Evolutionary conservation across 2,113 vertebrate species (phyloP).

Genomic region (Taxidea taxus): DNA sequence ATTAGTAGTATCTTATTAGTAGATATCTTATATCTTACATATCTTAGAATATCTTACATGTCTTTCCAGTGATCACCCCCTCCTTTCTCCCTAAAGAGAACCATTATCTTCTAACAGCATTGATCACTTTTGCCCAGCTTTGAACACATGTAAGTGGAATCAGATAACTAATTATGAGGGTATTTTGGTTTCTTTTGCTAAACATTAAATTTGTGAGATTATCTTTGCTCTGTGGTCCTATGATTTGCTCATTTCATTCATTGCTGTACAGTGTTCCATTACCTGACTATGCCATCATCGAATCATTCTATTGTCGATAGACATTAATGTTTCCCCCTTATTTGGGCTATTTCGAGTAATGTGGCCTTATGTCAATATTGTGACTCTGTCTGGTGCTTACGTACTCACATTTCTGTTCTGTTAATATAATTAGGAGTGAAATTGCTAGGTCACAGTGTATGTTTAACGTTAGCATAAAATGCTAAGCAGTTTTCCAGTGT

Average conservation of each 20-base stretch:
- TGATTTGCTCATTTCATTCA: constrained; percentile 11
- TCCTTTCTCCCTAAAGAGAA: background rate
- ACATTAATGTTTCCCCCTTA: background rate
- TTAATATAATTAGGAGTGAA: constrained; percentile 26
- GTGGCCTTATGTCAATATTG: background rate
- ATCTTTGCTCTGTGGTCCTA: background rate
- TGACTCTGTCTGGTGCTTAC: constrained; percentile 8
- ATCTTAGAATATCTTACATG: background rate
- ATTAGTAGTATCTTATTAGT: background rate
- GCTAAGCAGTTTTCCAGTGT: background rate
- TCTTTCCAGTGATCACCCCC: background rate
- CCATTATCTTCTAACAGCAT: background rate
- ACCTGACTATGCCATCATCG: background rate
- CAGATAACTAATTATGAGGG: background rate
- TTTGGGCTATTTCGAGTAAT: constrained; percentile 28
- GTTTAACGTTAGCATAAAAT: constrained; percentile 44
- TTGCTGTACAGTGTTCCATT: background rate
- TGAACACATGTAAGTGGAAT: background rate
- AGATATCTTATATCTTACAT: no score
- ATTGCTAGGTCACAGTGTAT: background rate
- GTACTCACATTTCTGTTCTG: background rate
- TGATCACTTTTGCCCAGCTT: background rate
- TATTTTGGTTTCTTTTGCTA: background rate
- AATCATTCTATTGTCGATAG: background rate
- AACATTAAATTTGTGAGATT: constrained; percentile 9